Evolutionary conservation across 2,888 invertebrate species (phyloP), one percentile per base, ranked within the genome.

Genomic region (Selenia dentaria): DNA sequence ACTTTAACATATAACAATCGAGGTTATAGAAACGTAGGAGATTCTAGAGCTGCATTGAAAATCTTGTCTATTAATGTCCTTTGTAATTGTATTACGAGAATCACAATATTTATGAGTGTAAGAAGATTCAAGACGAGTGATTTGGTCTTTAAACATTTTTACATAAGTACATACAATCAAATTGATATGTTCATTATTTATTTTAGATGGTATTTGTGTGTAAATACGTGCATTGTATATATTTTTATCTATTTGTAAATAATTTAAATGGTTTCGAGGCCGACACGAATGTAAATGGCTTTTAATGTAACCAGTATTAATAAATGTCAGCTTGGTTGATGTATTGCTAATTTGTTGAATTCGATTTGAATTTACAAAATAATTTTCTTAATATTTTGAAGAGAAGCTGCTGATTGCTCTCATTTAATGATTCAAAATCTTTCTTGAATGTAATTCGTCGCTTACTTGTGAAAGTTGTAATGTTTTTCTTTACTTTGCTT

Each of bases 161-260:
- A 67, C 75, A 70, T 70, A 77, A 72, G 73, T 71, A 70, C 79
- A 77, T 87, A 83, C 85, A 86, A 88, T 87, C 57, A 81, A 86
- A 89, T 87, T 86, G 83, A 82, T 70, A 81, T 84, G 87, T 86
- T 74, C 78, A 71, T 81, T 88, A 88, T 87, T 88, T 87, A 87
- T 86, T 87, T 83, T 84, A 84, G 80, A 74, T 74, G 58, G 68
- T 79, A 74, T 72, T 76, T 69, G 66, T 84, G 79, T 85, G 85
- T 76, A 86, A 85, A 84, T 78, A 80, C 65, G 72, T 78, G 79
- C 67, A 64, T 75, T 87, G 85, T 86, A 84, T 73, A 88, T 85
- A 87, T 59, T 77, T 55, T 65, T 65, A 34, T 74, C 77, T 75
- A 69, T 28, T 48, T 62, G 56, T 58, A 60, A 59, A 56, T 59